Base-by-base conservation (phyloP, 2,113 vertebrate species). In the Sceloporus tristichus region DNA sequence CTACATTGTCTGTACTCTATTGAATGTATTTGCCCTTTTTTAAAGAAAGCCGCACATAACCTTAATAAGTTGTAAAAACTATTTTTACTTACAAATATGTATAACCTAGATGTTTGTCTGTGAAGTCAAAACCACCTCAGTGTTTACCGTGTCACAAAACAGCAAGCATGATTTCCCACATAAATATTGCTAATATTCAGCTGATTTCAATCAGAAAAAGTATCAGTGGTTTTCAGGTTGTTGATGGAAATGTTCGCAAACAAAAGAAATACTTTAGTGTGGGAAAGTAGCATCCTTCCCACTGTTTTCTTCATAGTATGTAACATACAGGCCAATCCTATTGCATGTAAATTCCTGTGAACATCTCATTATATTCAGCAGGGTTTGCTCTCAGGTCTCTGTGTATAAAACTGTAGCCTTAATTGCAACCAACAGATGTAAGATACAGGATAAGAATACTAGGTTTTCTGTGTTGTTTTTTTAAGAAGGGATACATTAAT, bases 401-500 rank as follows among this genome's bases (percentile, higher is more conserved):
- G 38, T 80, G 19, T 42, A 81, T 74, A 42, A 4, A 25, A 81
- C 27, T 74, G 78, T 21, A 81, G 54, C 9, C 78, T 87, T 74
- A 81, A 87, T 62, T 62, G 62, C 83, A 81, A 62, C 23, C 70
- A 81, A 81, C 86, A 87, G 86, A 53, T 87, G 68, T 73, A 87
- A 87, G 34, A 59, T 6, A 10, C 34, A 34, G 34, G 34, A 34
- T 77, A 66, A 68, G 40, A 78, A 74, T 74, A 62, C 18, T 29
- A 29, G 56, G n/a, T 27, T 3, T 27, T 27, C 4, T 2, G 1
- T 3, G 23, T 53, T 79, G 27, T 87, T 62, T 56, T 14, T 19
- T 19, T 10, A 56, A 79, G 21, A 34, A 62, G 13, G 59, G 38
- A 81, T 59, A 74, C 86, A 81, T 81, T 81, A 74, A 87, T 81